Evolutionary conservation across 1,140 invertebrate species (phyloP).

Genomic region (Acromyrmex echinatior): DNA sequence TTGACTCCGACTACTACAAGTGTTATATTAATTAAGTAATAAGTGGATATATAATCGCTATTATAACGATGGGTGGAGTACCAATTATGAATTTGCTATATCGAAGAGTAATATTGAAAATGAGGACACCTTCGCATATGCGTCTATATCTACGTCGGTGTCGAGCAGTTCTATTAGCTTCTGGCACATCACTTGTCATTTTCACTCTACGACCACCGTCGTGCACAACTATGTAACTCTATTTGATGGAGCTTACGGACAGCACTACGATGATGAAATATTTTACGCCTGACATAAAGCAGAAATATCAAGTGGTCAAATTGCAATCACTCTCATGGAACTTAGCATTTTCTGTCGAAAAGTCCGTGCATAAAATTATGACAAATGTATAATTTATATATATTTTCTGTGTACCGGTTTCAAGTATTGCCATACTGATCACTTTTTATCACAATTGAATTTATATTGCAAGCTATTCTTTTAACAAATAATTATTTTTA

Average conservation of each 20-base stretch:
- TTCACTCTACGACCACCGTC: constrained; percentile 37
- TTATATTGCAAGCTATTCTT: not conserved
- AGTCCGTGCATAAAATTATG: not conserved
- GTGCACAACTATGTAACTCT: constrained; percentile 35
- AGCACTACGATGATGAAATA: constrained; percentile 37
- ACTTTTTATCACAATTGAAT: not conserved
- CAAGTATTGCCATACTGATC: not conserved
- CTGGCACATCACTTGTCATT: constrained; percentile 54
- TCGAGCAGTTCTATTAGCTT: constrained; percentile 39
- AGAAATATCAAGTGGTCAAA: constrained; percentile 17
- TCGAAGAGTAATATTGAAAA: constrained; percentile 37
- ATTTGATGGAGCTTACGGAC: constrained; percentile 18
- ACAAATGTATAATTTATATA: not conserved
- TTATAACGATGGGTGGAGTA: not conserved
- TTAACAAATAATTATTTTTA: not conserved
- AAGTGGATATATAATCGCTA: not conserved
- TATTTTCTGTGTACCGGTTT: constrained; percentile 16
- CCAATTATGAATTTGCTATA: constrained; percentile 13
- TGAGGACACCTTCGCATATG: constrained; percentile 3
- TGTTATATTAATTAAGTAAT: not conserved
- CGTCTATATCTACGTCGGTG: not conserved
- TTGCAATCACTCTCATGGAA: not conserved
- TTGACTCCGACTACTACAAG: not conserved
- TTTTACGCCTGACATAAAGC: constrained; percentile 24
- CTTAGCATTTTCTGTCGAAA: not conserved